Percentiles rank a stretch among this genome's conserved stretches.
Evolutionary conservation across 2,113 vertebrate genomes (phyloP).

Genomic region (Podiceps cristatus): DNA sequence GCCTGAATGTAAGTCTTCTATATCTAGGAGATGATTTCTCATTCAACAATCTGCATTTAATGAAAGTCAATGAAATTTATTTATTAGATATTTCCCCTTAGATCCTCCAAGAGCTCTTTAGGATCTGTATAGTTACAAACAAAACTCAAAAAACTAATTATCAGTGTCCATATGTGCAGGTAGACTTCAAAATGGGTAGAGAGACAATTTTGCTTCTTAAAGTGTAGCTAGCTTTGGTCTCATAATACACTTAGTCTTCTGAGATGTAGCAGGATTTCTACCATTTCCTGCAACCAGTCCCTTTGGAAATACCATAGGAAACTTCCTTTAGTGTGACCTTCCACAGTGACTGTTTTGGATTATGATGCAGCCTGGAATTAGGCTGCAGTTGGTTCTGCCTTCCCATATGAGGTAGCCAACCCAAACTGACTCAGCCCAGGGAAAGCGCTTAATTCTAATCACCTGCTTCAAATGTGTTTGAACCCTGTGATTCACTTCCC

Average conservation of each 20-base stretch:
- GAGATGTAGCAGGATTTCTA: background rate
- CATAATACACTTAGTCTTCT: background rate
- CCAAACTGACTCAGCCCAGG: background rate
- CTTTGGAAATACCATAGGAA: background rate
- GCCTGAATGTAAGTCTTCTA: background rate
- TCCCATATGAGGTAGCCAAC: background rate
- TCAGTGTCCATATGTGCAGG: background rate
- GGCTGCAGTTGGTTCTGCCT: background rate
- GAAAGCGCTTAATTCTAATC: background rate
- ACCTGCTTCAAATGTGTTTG: background rate
- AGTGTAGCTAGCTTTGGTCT: background rate
- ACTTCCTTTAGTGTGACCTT: background rate
- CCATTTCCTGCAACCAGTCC: background rate
- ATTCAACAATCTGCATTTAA: background rate
- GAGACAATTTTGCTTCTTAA: background rate
- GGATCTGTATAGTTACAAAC: background rate
- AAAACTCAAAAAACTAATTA: background rate
- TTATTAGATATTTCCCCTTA: background rate
- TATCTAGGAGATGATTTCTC: background rate
- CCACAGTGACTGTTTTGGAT: background rate
- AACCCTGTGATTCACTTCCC: background rate
- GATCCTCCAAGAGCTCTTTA: background rate
- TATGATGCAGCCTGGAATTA: background rate
- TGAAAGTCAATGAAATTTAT: background rate
- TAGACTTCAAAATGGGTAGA: background rate